Percentiles rank a stretch among this genome's conserved stretches.
phyloP scores from a whole-genome alignment of 2,888 invertebrate genomes.

The Melanostoma scalare region DNA sequence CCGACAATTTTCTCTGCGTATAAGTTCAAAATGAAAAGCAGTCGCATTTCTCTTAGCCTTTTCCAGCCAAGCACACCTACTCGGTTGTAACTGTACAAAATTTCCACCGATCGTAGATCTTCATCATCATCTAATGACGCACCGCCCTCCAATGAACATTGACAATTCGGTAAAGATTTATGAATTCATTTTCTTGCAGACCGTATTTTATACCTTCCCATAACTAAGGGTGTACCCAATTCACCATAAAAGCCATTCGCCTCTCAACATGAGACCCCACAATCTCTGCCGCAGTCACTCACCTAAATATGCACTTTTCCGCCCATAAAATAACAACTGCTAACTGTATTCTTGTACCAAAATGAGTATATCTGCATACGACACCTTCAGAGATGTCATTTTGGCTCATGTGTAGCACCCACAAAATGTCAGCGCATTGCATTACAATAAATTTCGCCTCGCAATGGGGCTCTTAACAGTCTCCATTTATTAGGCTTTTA shows the following conservation, averaged over 20 bases:
- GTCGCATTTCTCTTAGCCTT: too few relatives aligned
- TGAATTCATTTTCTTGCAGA: conserved; percentile 23
- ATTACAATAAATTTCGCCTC: conserved; percentile 67
- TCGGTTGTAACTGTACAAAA: background rate
- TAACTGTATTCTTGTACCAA: conserved; percentile 18
- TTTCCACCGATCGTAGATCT: conserved; percentile 10
- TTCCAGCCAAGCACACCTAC: background rate
- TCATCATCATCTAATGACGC: conserved; percentile 2
- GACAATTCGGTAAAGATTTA: conserved; percentile 28
- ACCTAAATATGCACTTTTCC: conserved; percentile 37
- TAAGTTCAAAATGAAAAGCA: too few relatives aligned
- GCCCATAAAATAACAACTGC: conserved; percentile 27
- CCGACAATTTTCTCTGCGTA: too few relatives aligned
- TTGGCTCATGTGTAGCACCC: conserved; percentile 45
- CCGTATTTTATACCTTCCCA: too few relatives aligned
- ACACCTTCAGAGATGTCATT: conserved; percentile 49
- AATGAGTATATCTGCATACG: conserved; percentile 10
- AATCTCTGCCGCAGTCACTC: background rate
- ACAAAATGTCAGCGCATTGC: conserved; percentile 65
- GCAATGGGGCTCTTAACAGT: conserved; percentile 56
- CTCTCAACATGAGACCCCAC: conserved; percentile 32
- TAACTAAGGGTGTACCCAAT: background rate
- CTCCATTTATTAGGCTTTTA: conserved; percentile 71
- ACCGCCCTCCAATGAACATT: conserved; percentile 24
- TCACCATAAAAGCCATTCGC: conserved; percentile 33